Conservation (phyloP, 2,797 vertebrate genomes). For the Scomberomorus guttatus region DNA sequence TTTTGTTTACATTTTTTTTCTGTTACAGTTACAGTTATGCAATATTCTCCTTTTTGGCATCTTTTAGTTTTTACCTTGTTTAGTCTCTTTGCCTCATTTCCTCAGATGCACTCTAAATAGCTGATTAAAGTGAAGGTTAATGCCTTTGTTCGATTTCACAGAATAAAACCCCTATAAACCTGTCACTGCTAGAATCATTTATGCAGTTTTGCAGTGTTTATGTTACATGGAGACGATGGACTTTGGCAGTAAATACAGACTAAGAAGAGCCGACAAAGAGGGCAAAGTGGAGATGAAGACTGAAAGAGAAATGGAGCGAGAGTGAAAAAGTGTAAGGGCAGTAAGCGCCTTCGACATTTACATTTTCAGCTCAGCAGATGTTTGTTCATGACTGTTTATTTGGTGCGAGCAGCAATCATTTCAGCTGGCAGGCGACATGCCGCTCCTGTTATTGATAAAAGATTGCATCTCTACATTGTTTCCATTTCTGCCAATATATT, state of each 20-base stretch:
- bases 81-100: constrained; percentile 46
- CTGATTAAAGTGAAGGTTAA: constrained; percentile 62
- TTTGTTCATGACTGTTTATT: constrained; percentile 64
- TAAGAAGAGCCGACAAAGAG: constrained; percentile 26
- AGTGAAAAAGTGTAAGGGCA: constrained; percentile 17
- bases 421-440: constrained; percentile 61
- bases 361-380: constrained; percentile 52
- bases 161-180: constrained; percentile 43
- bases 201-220: constrained; percentile 66
- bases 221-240: constrained; percentile 61
- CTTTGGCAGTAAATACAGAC: constrained; percentile 61
- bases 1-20: not conserved
- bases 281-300: constrained; percentile 11
- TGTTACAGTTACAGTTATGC: not conserved
- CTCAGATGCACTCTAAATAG: constrained; percentile 41
- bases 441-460: constrained; percentile 70
- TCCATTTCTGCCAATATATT: constrained; percentile 74
- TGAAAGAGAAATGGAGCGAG: constrained; percentile 19
- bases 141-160: constrained; percentile 54
- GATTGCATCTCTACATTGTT: constrained; percentile 71
- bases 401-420: constrained; percentile 52
- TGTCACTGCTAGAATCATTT: constrained; percentile 56
- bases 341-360: constrained; percentile 48
- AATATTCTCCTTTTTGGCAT: constrained; percentile 22
- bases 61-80: constrained; percentile 26